Evolutionary conservation across 2,113 vertebrate genomes (phyloP).

Genomic region (Mellivora capensis): DNA sequence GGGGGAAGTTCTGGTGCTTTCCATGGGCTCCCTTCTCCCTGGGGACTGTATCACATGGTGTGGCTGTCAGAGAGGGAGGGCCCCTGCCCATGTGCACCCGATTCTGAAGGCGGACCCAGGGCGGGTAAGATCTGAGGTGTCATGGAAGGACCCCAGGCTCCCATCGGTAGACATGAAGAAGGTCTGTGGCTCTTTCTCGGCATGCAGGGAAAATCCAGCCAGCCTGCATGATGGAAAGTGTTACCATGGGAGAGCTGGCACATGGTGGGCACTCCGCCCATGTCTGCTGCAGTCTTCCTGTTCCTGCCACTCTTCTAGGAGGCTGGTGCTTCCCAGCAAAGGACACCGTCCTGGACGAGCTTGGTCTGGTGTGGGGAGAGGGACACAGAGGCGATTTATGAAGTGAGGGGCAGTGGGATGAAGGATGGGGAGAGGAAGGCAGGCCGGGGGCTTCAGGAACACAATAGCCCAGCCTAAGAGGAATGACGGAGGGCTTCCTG

Average conservation of each 20-base stretch:
- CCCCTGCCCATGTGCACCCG: accelerated
- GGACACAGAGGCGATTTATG: background rate
- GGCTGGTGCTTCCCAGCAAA: accelerated
- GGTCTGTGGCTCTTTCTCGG: background rate
- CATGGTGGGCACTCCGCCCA: accelerated
- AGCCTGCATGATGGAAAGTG: background rate
- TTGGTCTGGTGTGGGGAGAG: background rate
- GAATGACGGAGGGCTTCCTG: background rate
- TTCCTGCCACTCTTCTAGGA: accelerated
- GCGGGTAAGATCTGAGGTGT: background rate
- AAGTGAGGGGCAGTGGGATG: background rate
- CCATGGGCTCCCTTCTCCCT: background rate
- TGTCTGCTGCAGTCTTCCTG: too few relatives aligned
- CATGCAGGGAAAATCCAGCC: accelerated
- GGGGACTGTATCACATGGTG: too few relatives aligned
- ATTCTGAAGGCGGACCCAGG: background rate
- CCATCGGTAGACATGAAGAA: background rate
- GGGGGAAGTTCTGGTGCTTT: too few relatives aligned
- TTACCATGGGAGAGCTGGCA: accelerated
- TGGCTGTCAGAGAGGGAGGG: background rate
- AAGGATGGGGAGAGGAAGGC: background rate
- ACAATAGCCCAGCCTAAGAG: background rate
- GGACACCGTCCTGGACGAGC: accelerated
- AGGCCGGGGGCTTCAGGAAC: background rate
- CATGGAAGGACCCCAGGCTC: background rate